Evolutionary conservation across 1,140 invertebrate species (phyloP).

Genomic region (Apis laboriosa): DNA sequence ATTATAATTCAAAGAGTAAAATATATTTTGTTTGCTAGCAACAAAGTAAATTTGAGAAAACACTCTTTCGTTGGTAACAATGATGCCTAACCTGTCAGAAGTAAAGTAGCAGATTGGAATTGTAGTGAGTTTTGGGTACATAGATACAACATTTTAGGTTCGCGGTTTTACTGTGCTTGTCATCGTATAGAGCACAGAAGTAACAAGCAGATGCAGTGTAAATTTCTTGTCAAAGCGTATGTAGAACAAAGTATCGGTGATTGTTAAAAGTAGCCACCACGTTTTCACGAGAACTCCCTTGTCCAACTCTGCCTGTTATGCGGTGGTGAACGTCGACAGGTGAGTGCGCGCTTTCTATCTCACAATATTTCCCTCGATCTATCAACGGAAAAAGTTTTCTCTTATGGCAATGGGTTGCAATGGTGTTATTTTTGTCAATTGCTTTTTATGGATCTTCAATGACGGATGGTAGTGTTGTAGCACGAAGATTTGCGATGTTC

Average conservation of each 20-base stretch:
- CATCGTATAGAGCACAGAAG: conserved; percentile 9
- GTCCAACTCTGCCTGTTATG: conserved; percentile 69
- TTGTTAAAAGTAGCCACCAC: conserved; percentile 44
- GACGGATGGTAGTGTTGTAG: conserved; percentile 43
- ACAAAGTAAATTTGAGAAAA: background rate
- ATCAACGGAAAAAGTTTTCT: conserved; percentile 17
- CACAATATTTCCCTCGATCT: conserved; percentile 29
- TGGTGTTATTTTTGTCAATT: conserved; percentile 35
- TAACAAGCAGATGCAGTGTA: conserved; percentile 18
- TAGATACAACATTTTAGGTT: conserved; percentile 45
- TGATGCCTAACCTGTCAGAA: conserved; percentile 69
- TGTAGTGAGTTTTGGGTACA: conserved; percentile 47
- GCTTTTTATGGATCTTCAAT: conserved; percentile 19
- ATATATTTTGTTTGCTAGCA: background rate
- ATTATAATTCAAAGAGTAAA: too few relatives aligned
- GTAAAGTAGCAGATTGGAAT: conserved; percentile 51
- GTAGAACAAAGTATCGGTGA: conserved; percentile 17
- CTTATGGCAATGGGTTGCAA: conserved; percentile 14
- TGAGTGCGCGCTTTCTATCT: conserved; percentile 59
- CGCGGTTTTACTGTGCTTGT: conserved; percentile 35
- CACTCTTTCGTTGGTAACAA: conserved; percentile 52
- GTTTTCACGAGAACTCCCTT: conserved; percentile 50
- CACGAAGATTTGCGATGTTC: conserved; percentile 40
- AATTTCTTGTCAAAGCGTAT: conserved; percentile 20
- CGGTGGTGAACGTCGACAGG: conserved; percentile 73